These are phyloP conservation scores for Petaurus breviceps DNA, from an alignment of 2,113 vertebrate genomes.

Conservation along the genomic window DNA sequence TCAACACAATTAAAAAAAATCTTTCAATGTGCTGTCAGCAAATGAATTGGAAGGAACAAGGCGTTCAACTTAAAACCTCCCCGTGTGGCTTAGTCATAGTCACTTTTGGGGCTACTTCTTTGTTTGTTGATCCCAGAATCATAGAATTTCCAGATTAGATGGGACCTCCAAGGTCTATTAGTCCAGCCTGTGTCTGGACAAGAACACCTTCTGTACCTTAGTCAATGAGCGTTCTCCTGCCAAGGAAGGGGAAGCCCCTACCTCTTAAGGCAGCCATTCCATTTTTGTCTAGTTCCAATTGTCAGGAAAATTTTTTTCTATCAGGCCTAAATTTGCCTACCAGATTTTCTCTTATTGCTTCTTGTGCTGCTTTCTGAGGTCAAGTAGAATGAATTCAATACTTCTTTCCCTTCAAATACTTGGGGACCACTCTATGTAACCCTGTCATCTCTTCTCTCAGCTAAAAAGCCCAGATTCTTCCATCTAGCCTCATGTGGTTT, in stretches of 20 bases:
- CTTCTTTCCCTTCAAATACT: neutral
- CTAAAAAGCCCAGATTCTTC: neutral
- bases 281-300: neutral
- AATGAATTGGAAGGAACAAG: conserved; percentile 69
- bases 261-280: neutral
- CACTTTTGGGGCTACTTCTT: neutral
- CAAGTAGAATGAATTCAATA: neutral
- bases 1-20: conserved; percentile 22
- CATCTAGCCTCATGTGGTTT: neutral
- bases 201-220: neutral
- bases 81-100: conserved; percentile 45
- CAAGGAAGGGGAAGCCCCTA: too few species aligned
- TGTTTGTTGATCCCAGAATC: neutral
- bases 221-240: neutral
- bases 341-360: neutral
- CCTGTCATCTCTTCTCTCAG: neutral
- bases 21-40: conserved; percentile 42
- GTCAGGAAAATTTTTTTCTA: neutral
- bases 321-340: neutral
- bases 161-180: neutral
- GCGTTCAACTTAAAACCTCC: conserved; percentile 57
- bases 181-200: neutral
- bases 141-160: neutral
- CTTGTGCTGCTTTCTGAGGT: neutral
- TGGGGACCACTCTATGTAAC: neutral